Evolutionary conservation across 2,888 invertebrate genomes (phyloP).

Genomic region (Tiliacea citrago): DNA sequence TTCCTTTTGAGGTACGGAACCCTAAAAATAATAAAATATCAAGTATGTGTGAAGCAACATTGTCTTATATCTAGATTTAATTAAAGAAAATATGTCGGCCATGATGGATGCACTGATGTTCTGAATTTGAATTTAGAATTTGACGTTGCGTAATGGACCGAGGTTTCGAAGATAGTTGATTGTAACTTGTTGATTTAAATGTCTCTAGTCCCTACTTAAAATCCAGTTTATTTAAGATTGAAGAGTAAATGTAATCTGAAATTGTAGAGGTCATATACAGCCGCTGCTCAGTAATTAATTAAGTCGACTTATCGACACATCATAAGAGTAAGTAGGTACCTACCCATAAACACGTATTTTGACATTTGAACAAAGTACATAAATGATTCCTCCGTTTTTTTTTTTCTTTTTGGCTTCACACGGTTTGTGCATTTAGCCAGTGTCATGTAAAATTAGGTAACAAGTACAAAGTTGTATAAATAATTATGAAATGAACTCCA

Average conservation of each 20-base stretch:
- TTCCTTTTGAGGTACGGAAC: no score
- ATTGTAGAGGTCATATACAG: constrained; percentile 37
- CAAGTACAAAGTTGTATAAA: no score
- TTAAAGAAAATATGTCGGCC: constrained; percentile 3
- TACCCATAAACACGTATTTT: constrained; percentile 7
- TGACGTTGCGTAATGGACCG: constrained; percentile 31
- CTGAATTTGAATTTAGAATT: constrained; percentile 51
- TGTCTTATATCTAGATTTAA: constrained; percentile 14
- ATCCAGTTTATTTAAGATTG: constrained; percentile 38
- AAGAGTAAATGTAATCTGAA: constrained; percentile 30
- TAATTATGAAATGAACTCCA: no score
- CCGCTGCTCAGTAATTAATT: constrained; percentile 12
- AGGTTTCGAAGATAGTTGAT: constrained; percentile 18
- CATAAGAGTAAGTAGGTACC: background rate
- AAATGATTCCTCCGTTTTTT: background rate
- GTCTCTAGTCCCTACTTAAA: constrained; percentile 44
- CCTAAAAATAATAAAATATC: constrained; percentile 40
- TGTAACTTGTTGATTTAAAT: constrained; percentile 35
- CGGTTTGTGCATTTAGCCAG: no score
- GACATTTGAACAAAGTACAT: background rate
- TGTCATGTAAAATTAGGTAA: no score
- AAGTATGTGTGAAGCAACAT: constrained; percentile 37
- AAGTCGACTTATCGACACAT: constrained; percentile 24
- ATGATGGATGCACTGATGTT: constrained; percentile 44
- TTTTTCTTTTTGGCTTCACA: no score